Base-by-base conservation (phyloP, 2,113 vertebrate genomes). In the Engystomops pustulosus region DNA sequence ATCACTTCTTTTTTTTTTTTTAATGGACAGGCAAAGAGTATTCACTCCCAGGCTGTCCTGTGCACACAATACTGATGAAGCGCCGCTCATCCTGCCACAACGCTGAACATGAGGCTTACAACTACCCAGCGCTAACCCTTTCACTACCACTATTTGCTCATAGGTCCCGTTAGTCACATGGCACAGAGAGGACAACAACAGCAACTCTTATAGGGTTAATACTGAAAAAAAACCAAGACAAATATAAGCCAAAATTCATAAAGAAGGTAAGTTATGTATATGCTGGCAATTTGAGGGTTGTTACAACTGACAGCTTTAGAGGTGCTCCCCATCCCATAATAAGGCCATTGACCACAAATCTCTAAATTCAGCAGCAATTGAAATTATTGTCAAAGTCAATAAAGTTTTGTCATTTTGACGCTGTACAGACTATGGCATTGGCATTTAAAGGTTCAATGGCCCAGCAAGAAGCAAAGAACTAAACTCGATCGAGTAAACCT, bases 1-100 rank as follows among this genome's bases (percentile, higher is more conserved):
- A n/a, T n/a, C n/a, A n/a, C n/a, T 68, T 68, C 41, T 20, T 68
- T 68, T n/a, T 69, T 69, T 20, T 69, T 41, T 41, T 44, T 70
- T 70, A 72, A 45, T 72, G n/a, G n/a, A n/a, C n/a, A n/a, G n/a
- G n/a, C n/a, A n/a, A n/a, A n/a, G n/a, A n/a, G n/a, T n/a, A n/a
- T n/a, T n/a, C n/a, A n/a, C n/a, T n/a, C n/a, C n/a, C n/a, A n/a
- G 41, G 20, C 38, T 8, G 18, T 7, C 67, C 32, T 38, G 67
- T 38, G 67, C 67, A 38, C 17, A 38, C n/a, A n/a, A n/a, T n/a
- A n/a, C n/a, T n/a, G n/a, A n/a, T n/a, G 55, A 25, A 27, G 4
- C 55, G 2, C 55, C 20, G 8, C 34, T 38, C 7, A 38, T 38
- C 32, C 30, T 34, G 1, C 51, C 51, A 18, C 30, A 67, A 67